Conservation (phyloP, 1,140 invertebrate genomes). For the Manduca sexta region DNA sequence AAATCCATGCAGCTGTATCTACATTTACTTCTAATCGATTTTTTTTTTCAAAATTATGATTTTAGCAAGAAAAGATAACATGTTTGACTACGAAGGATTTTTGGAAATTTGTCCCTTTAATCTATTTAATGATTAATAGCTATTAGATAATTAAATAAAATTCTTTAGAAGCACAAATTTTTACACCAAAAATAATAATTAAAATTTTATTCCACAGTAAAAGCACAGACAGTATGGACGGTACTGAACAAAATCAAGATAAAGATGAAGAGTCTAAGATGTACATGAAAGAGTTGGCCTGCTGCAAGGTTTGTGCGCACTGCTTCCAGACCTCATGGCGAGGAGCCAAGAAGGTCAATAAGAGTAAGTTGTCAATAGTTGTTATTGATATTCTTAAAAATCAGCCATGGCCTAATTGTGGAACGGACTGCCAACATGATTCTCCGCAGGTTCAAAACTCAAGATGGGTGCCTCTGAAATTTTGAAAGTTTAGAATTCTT, state of each 20-base stretch:
- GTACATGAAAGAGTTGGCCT: constrained; percentile 37
- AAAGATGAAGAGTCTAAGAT: constrained; percentile 22
- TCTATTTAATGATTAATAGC: no score
- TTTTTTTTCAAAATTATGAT: no score
- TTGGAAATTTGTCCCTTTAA: no score
- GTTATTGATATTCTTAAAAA: neutral
- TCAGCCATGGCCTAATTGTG: neutral
- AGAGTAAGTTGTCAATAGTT: constrained; percentile 24
- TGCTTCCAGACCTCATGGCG: constrained; percentile 52
- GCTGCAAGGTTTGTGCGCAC: constrained; percentile 35
- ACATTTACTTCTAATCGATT: no score
- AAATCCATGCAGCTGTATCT: no score
- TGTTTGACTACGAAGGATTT: no score
- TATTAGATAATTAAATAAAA: no score
- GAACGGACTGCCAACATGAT: neutral
- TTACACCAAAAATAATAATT: neutral
- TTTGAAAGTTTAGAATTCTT: no score
- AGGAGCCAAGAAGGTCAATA: constrained; percentile 24
- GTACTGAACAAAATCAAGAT: neutral
- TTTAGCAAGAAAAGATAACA: no score
- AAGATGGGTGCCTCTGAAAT: neutral
- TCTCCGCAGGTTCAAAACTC: neutral
- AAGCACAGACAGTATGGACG: constrained; percentile 1
- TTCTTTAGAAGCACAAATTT: no score
- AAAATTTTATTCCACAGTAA: constrained; percentile 4